Conservation (phyloP, 2,888 invertebrate species). For the Cheilosia scutellata region DNA sequence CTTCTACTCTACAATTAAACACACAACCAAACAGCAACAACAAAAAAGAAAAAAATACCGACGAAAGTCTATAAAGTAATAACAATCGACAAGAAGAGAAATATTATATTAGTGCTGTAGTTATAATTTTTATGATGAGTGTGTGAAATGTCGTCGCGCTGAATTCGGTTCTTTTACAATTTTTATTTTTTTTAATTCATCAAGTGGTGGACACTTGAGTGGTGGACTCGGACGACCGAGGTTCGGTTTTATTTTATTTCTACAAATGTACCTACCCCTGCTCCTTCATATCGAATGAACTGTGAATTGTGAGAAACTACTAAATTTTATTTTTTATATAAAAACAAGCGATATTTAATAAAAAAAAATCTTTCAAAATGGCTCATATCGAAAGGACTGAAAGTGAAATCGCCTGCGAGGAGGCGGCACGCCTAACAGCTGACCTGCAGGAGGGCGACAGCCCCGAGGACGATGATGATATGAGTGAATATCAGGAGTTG, state of each 20-base stretch:
- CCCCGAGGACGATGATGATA: conserved; percentile 87
- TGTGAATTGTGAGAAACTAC: conserved; percentile 60
- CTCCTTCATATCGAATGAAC: conserved; percentile 69
- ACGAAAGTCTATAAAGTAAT: conserved; percentile 8
- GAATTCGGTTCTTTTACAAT: conserved; percentile 35
- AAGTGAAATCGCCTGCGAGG: conserved; percentile 94
- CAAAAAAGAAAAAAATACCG: neutral
- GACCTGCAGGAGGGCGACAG: conserved; percentile 86
- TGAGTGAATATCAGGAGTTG: conserved; percentile 90
- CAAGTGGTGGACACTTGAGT: conserved; percentile 21
- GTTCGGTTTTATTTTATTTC: conserved; percentile 19
- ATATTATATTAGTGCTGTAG: neutral
- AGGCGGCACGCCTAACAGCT: conserved; percentile 91
- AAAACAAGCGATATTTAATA: conserved; percentile 9
- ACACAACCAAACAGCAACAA: conserved; percentile 24
- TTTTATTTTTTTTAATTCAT: neutral
- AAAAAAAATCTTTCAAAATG: conserved; percentile 75
- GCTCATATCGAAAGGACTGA: conserved; percentile 88
- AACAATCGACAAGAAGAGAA: conserved; percentile 40
- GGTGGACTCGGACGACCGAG: conserved; percentile 9
- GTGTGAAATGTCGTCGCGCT: conserved; percentile 58
- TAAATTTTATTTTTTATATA: conserved; percentile 58
- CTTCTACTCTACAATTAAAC: conserved; percentile 64
- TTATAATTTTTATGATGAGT: conserved; percentile 49
- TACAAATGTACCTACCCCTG: conserved; percentile 46